A percentile compares a stretch with the other conserved stretches of the same genome.
Evolutionary conservation across 2,113 vertebrate genomes (phyloP).

Genomic region (Ornithorhynchus anatinus): DNA sequence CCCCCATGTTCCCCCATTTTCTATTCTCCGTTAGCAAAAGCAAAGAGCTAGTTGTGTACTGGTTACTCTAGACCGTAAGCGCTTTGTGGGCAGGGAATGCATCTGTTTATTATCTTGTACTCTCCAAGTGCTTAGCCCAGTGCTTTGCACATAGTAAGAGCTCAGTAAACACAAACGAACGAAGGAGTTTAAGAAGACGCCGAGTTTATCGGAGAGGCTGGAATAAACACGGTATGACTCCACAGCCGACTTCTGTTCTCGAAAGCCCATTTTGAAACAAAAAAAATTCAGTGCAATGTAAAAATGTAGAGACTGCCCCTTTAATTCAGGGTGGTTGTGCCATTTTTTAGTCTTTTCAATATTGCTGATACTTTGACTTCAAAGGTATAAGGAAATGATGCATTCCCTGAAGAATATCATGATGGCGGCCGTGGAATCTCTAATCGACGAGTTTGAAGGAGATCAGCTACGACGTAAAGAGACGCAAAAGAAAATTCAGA

Average conservation of each 20-base stretch:
- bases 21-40: too few relatives aligned
- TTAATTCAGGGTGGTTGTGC: neutral
- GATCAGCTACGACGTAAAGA: conserved; percentile 83
- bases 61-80: too few relatives aligned
- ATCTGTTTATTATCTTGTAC: too few relatives aligned
- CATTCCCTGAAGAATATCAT: conserved; percentile 86
- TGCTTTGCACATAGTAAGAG: too few relatives aligned
- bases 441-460: conserved; percentile 90
- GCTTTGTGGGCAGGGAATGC: too few relatives aligned
- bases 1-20: too few relatives aligned
- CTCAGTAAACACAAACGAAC: too few relatives aligned
- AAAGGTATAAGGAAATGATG: conserved; percentile 92
- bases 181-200: too few relatives aligned
- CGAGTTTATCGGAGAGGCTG: too few relatives aligned
- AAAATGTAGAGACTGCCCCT: neutral
- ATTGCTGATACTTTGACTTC: conserved; percentile 35
- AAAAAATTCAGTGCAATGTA: neutral
- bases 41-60: too few relatives aligned
- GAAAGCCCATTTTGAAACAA: neutral
- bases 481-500: conserved; percentile 69
- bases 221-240: too few relatives aligned
- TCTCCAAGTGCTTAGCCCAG: too few relatives aligned
- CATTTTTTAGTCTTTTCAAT: conserved; percentile 8
- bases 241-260: neutral
- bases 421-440: conserved; percentile 86